These are phyloP conservation scores for Pelecanoides urinatrix DNA, from an alignment of 2,113 vertebrate species.

Conservation along the genomic window DNA sequence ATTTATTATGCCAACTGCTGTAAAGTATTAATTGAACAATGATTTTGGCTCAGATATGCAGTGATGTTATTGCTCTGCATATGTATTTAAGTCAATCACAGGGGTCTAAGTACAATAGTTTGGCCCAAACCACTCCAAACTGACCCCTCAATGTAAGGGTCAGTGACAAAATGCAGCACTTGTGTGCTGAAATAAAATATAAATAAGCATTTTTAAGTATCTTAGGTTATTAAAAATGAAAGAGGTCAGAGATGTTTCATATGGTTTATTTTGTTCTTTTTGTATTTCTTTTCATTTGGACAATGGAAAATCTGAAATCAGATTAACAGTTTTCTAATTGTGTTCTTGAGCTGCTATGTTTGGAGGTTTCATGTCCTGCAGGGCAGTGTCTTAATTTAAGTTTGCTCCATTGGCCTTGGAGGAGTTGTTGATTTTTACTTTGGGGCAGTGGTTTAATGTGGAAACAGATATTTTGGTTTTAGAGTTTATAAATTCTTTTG, in stretches of 20 bases:
- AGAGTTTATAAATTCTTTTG: not conserved
- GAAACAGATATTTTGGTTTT: not conserved
- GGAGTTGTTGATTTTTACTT: not conserved
- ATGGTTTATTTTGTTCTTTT: not conserved
- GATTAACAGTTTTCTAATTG: not conserved
- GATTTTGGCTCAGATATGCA: not conserved
- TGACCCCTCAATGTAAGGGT: not conserved
- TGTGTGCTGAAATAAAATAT: not conserved
- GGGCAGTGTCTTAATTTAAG: not conserved
- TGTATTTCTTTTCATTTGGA: not conserved
- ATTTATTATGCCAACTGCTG: not conserved
- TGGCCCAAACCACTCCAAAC: not conserved
- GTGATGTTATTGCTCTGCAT: conserved; percentile 18
- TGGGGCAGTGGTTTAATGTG: not conserved
- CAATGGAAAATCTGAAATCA: not conserved
- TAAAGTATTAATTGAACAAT: conserved; percentile 16
- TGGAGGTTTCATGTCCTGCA: not conserved
- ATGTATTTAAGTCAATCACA: not conserved
- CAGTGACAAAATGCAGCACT: not conserved
- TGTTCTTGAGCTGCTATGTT: not conserved
- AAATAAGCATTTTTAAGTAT: not conserved
- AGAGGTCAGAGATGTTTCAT: not conserved
- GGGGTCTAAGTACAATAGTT: not conserved
- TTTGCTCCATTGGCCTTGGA: not conserved
- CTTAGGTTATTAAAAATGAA: not conserved